Conservation (phyloP, 2,797 vertebrate genomes). For the Coilia nasus region DNA sequence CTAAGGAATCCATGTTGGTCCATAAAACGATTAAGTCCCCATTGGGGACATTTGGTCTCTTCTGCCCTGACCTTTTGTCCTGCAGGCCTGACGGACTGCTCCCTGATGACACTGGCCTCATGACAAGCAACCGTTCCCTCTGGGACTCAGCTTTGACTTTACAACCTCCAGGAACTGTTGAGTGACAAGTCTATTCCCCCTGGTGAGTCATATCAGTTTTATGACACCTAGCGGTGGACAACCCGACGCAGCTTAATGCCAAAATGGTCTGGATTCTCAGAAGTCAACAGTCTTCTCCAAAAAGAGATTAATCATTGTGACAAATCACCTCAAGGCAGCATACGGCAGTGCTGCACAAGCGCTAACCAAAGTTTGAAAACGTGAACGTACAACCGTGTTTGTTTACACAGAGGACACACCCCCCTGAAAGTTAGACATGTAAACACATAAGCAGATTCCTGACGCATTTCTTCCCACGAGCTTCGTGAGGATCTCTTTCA, state of each 20-base stretch:
- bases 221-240: slow-evolving; percentile 31
- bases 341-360: neutral
- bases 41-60: slow-evolving; percentile 8
- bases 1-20: neutral
- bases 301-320: slow-evolving; percentile 13
- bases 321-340: slow-evolving; percentile 17
- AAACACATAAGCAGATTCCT: slow-evolving; percentile 69
- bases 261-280: slow-evolving; percentile 48
- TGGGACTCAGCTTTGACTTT: slow-evolving; percentile 27
- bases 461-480: slow-evolving; percentile 62
- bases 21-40: neutral
- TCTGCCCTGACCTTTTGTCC: slow-evolving; percentile 57
- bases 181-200: slow-evolving; percentile 54
- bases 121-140: slow-evolving; percentile 40
- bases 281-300: slow-evolving; percentile 32
- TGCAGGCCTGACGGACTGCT: slow-evolving; percentile 44
- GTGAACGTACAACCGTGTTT: slow-evolving; percentile 19
- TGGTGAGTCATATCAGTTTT: slow-evolving; percentile 45
- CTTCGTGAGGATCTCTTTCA: slow-evolving; percentile 64
- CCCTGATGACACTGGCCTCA: slow-evolving; percentile 48
- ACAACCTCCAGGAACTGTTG: slow-evolving; percentile 51
- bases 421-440: slow-evolving; percentile 42
- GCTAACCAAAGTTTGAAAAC: neutral
- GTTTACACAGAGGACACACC: slow-evolving; percentile 11
- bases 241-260: slow-evolving; percentile 25